phyloP scores from a whole-genome alignment of 2,113 vertebrate genomes.

The Bubo scandiacus region DNA sequence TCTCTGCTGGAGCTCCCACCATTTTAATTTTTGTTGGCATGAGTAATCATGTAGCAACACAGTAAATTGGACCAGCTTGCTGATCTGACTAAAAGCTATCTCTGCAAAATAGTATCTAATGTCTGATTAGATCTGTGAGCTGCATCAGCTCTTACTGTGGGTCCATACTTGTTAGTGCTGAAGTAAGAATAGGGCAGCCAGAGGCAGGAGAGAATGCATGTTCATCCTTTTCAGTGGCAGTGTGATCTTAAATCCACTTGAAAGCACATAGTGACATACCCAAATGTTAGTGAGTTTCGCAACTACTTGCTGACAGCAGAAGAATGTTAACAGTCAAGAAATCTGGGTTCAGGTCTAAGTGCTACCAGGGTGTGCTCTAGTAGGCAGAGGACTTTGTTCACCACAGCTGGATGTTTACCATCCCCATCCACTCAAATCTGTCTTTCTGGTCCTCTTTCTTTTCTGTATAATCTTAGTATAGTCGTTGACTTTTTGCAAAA shows the following conservation, averaged over 20 bases:
- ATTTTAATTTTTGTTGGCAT: neutral
- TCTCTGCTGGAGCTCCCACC: neutral
- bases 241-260: neutral
- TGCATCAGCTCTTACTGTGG: neutral
- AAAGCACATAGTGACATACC: neutral
- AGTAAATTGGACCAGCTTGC: neutral
- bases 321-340: neutral
- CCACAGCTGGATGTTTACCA: neutral
- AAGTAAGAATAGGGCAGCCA: neutral
- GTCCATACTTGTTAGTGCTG: neutral
- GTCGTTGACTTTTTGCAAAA: neutral
- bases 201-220: neutral
- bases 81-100: neutral
- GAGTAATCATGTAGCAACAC: neutral
- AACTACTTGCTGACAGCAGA: neutral
- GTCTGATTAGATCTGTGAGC: neutral
- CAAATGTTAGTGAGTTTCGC: neutral
- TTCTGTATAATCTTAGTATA: neutral
- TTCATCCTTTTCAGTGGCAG: neutral
- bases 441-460: neutral
- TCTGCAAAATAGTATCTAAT: neutral
- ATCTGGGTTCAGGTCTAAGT: neutral
- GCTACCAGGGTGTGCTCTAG: neutral
- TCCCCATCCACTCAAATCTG: neutral
- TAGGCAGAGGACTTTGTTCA: neutral